Conservation (phyloP, 2,888 invertebrate genomes). For the Palloptera scutellata region DNA sequence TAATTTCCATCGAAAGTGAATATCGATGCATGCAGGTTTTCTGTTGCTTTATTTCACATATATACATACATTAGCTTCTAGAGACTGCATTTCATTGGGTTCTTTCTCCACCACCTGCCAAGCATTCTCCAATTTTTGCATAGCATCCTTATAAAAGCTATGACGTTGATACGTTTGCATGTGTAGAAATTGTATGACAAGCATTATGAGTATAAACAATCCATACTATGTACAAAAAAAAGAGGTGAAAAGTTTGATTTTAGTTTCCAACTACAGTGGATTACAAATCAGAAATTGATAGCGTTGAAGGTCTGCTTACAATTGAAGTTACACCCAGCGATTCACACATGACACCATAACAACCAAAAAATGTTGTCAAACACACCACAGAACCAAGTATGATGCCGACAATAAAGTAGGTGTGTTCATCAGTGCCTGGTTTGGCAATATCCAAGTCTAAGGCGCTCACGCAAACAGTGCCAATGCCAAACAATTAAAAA, state of each 20-base stretch:
- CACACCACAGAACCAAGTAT: slow-evolving; percentile 52
- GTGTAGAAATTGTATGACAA: slow-evolving; percentile 53
- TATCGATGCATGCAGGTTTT: no score
- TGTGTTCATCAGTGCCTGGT: slow-evolving; percentile 54
- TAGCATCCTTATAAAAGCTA: slow-evolving; percentile 41
- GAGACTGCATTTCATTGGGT: slow-evolving; percentile 46
- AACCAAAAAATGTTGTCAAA: slow-evolving; percentile 55
- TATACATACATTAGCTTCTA: slow-evolving; percentile 40
- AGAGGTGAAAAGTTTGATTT: neutral
- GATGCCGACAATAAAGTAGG: slow-evolving; percentile 53
- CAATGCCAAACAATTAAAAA: slow-evolving; percentile 50
- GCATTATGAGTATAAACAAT: slow-evolving; percentile 49
- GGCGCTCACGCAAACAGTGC: slow-evolving; percentile 46
- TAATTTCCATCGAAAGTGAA: no score
- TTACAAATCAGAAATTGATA: neutral
- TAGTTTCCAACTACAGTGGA: no score
- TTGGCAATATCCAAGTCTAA: slow-evolving; percentile 49
- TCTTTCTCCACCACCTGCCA: slow-evolving; percentile 47
- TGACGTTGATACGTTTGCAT: slow-evolving; percentile 50
- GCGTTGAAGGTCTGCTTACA: slow-evolving; percentile 40
- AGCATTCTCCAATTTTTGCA: slow-evolving; percentile 49
- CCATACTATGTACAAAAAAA: slow-evolving; percentile 48
- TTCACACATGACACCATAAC: slow-evolving; percentile 52
- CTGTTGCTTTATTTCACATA: slow-evolving; percentile 20
- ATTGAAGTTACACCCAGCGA: slow-evolving; percentile 52